Conservation (phyloP, 2,113 vertebrate species). For the Cygnus atratus region DNA sequence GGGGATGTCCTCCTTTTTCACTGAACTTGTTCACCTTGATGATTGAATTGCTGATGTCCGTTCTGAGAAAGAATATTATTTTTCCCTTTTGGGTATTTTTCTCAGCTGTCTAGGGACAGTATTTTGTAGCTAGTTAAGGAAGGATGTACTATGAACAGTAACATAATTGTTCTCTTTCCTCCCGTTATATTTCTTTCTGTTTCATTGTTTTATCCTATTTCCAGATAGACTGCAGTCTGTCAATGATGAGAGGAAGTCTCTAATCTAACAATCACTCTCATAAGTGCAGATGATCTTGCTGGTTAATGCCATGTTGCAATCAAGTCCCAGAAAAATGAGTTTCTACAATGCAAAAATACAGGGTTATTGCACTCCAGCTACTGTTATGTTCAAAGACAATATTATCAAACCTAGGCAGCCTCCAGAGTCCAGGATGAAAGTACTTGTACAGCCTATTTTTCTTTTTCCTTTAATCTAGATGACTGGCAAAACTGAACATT, state of each 20-base stretch:
- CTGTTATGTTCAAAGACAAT: neutral
- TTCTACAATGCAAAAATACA: neutral
- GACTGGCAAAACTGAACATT: neutral
- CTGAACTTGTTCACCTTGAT: neutral
- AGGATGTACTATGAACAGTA: neutral
- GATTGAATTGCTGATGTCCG: neutral
- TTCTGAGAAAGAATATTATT: neutral
- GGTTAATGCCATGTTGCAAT: neutral
- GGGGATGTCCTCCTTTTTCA: neutral
- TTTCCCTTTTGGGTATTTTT: neutral
- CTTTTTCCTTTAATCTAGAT: neutral
- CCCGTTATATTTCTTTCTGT: neutral
- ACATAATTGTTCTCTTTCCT: neutral
- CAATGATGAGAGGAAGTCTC: neutral
- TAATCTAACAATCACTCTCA: neutral
- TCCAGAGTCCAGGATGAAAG: neutral
- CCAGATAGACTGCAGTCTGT: neutral
- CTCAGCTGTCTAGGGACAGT: neutral
- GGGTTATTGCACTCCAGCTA: neutral
- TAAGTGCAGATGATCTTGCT: neutral
- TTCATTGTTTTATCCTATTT: neutral
- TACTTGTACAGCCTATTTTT: neutral
- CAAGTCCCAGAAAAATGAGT: neutral
- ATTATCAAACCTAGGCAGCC: neutral
- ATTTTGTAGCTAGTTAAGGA: neutral